Evolutionary conservation across 2,888 invertebrate species (phyloP).

Genomic region (Chrysolina haemoptera): DNA sequence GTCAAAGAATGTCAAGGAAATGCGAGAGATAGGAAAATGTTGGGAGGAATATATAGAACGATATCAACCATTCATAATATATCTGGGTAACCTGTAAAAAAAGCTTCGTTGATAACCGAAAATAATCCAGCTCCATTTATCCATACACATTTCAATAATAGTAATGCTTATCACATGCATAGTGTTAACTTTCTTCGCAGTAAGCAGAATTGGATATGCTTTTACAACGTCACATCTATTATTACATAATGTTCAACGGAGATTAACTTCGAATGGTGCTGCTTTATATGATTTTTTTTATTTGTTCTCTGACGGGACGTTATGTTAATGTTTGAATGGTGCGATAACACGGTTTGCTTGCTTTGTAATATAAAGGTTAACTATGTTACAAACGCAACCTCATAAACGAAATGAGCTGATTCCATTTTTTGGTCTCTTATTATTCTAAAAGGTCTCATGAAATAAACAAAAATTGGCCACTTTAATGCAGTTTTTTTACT

Average conservation of each 20-base stretch:
- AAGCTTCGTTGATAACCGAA: no score
- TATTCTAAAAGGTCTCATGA: not conserved
- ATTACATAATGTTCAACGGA: constrained; percentile 9
- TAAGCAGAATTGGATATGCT: not conserved
- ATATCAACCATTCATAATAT: no score
- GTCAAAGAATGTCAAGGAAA: no score
- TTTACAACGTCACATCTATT: constrained; percentile 2
- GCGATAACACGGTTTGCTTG: constrained; percentile 21
- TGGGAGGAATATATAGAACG: no score
- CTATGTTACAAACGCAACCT: not conserved
- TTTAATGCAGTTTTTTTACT: no score
- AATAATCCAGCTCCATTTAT: no score
- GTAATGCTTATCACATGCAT: not conserved
- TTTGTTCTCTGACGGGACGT: constrained; percentile 17
- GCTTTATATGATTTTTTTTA: constrained; percentile 17
- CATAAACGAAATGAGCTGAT: not conserved
- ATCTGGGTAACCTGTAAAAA: no score
- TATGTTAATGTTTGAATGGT: constrained; percentile 16
- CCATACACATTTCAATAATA: no score
- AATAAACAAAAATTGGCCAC: no score
- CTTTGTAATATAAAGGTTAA: constrained; percentile 7
- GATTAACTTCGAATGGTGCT: not conserved
- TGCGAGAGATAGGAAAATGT: no score
- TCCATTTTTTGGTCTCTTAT: not conserved
- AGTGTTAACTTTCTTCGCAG: not conserved